Base-by-base conservation (phyloP, 37 sponge, comb jelly and placozoan species). In the Spongilla lacustris region DNA sequence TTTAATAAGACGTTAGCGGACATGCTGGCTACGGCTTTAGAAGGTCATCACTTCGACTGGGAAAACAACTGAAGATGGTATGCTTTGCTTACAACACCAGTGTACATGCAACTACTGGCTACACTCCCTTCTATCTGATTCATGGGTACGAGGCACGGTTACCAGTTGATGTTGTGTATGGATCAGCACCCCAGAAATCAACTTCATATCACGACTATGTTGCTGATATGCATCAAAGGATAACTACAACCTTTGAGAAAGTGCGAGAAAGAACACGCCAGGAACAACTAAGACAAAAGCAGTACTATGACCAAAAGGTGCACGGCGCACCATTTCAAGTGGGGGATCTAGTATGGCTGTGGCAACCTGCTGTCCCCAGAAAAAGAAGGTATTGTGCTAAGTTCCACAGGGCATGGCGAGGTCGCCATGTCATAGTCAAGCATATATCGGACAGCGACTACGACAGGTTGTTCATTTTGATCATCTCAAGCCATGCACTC, bases 151-250 rank as follows among this genome's bases (percentile, higher is more conserved):
- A 84, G 34, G 85, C 85, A 4, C 32, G 67, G 46, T 35, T 85
- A 77, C 86, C 86, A 29, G 34, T 78, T 8, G 79, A 85, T 49
- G 12, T 85, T 5, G 78, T 85, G 72, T 85, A 38, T 78, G 76
- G 85, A 11, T 28, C 30, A 11, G 50, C 67, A 29, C 68, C 76
- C 36, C 49, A 41, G 1, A 19, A 26, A 23, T 24, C 41, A 2
- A 4, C n/a, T 41, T 14, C 48, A 26, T 30, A 74, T 36, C 35
- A 36, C n/a, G 81, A 66, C 10, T 67, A 66, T 50, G 68, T 68
- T 50, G 33, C 81, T 78, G 23, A 36, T 24, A 46, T 78, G 50
- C 24, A 80, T 58, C 23, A 27, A 27, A 69, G 27, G 70, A 69
- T 69, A 27, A 4, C 25, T 8, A 8, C 27, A 6, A 8, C 27